Evolutionary conservation across 2,113 vertebrate species (phyloP), one percentile per base, ranked within the genome.

Genomic region (Chrysemys picta): DNA sequence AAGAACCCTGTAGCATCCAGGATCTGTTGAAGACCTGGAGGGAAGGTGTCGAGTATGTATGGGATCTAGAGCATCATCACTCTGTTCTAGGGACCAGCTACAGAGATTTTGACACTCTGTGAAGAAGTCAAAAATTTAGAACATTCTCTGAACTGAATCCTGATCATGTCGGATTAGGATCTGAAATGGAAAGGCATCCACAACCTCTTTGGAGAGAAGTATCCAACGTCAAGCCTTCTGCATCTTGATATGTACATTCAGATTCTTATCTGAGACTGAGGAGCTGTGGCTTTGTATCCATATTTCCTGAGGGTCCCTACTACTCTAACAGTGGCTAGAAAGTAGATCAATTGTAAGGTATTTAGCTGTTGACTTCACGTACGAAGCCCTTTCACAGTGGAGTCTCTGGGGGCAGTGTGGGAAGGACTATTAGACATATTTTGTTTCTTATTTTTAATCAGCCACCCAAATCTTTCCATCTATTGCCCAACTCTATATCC

Each of bases 241-340:
- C 80, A 50, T 3, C 59, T 27, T 59, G 52, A 87, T 65, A 82
- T 2, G 0, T 69, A 38, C 13, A 22, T 24, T 54, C 29, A 35
- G 78, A 13, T 80, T 72, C 57, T n/a, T 45, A 8, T 25, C 25
- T 35, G 19, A 84, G 81, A 53, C 19, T 29, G 56, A 88, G 62
- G 90, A 91, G 59, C 35, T 42, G 79, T 85, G 59, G 49, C 2
- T 95, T 87, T 89, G 42, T 90, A 91, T 90, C 82, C 17, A 49
- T 94, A 75, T 87, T 91, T 59, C 42, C 54, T 90, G 82, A 2
- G 76, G 8, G 79, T 93, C 85, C 49, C 35, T 69, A n/a, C 8
- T 69, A 69, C 17, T 91, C 84, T 81, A 82, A 89, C 38, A 90
- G 84, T 72, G 69, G 47, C 82, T 91, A 89, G 91, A 94, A 96